Evolutionary conservation across 2,888 invertebrate genomes (phyloP).

Genomic region (Steinernema scapterisci): DNA sequence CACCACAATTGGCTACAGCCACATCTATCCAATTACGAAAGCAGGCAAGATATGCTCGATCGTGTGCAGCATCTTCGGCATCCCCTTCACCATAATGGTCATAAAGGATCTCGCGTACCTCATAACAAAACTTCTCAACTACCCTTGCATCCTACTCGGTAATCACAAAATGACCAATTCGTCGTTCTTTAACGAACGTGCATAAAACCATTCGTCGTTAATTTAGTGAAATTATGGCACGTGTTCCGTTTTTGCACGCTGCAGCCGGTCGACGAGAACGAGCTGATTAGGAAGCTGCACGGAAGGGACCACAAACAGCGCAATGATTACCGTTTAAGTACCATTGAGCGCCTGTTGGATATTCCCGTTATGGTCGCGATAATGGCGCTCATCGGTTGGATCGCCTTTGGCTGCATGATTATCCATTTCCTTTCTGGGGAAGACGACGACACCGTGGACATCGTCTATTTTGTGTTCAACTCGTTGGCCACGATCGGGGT

Average conservation of each 20-base stretch:
- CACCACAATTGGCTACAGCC: constrained; percentile 66
- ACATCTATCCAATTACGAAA: constrained; percentile 68
- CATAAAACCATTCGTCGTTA: background rate
- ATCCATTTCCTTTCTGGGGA: constrained; percentile 66
- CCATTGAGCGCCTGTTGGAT: constrained; percentile 43
- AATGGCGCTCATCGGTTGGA: constrained; percentile 66
- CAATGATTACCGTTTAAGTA: constrained; percentile 45
- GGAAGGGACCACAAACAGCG: constrained; percentile 20
- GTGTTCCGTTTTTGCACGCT: constrained; percentile 59
- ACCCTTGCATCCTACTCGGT: constrained; percentile 52
- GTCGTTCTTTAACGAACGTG: too few relatives aligned
- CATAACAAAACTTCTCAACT: constrained; percentile 46
- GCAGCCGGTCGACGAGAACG: constrained; percentile 45
- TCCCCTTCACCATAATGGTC: constrained; percentile 68
- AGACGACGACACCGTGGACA: constrained; percentile 64
- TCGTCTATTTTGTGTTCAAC: constrained; percentile 69
- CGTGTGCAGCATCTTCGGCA: constrained; percentile 68
- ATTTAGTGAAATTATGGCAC: constrained; percentile 51
- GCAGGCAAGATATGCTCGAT: constrained; percentile 67
- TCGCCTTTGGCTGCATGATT: constrained; percentile 67
- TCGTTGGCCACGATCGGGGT: constrained; percentile 68
- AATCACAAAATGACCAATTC: constrained; percentile 11
- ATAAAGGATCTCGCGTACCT: constrained; percentile 66
- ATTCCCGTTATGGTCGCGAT: constrained; percentile 54
- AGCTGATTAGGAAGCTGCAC: constrained; percentile 40